Evolutionary conservation across 1,140 invertebrate species (phyloP), one percentile per base, ranked within the genome.

Genomic region (Prorops nasuta): DNA sequence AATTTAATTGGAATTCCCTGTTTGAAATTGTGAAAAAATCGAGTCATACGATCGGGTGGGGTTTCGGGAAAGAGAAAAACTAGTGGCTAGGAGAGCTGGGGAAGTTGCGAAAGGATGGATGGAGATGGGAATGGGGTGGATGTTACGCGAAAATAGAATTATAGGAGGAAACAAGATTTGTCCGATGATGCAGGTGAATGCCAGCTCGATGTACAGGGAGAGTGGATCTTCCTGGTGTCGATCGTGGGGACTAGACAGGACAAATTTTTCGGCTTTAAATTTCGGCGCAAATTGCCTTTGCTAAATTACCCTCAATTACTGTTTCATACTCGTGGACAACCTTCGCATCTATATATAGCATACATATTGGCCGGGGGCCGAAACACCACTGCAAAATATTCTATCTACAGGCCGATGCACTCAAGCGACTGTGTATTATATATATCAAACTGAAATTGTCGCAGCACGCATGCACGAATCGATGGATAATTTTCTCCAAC

Each of bases 81-180:
- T n/a, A n/a, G n/a, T n/a, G n/a, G n/a, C n/a, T n/a, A n/a, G n/a
- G n/a, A n/a, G n/a, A n/a, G n/a, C n/a, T n/a, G n/a, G n/a, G n/a
- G n/a, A 39, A 31, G 18, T 28, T 18, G 19, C 38, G 28, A 22
- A 41, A 34, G 36, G 24, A 40, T 41, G 14, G 17, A 15, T 3
- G 2, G 20, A 10, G 36, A 22, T 1, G n/a, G 36, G 36, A 37
- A 6, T 10, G 3, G 22, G n/a, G n/a, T n/a, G n/a, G n/a, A n/a
- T n/a, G n/a, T 58, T 61, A 56, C 54, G 67, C 61, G 65, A 74
- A 73, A 75, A 75, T 74, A 62, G 56, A 73, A 74, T 76, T 70
- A 65, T 48, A 59, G 50, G 54, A 60, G 65, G 44, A 69, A 75
- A 75, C 63, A 59, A 55, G 48, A 61, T 67, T 75, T 68, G 58